These are phyloP conservation scores for Triplophysa siluroides DNA, from an alignment of 2,113 vertebrate species.

Conservation along the genomic window DNA sequence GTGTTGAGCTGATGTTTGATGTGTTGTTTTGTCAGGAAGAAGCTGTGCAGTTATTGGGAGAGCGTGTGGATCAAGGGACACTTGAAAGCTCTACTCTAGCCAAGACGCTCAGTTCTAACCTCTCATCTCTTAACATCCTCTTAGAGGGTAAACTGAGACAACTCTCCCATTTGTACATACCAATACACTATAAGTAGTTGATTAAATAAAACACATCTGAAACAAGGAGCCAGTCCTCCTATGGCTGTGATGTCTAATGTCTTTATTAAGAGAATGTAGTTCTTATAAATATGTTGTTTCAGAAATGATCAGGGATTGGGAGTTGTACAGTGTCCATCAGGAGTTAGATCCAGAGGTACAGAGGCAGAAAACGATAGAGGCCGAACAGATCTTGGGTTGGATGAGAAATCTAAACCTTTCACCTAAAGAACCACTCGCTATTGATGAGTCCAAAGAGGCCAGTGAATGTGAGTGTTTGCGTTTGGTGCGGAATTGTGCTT, in stretches of 20 bases:
- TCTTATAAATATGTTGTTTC: conserved; percentile 21
- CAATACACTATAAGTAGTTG: background rate
- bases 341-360: conserved; percentile 81
- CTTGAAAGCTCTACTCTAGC: conserved; percentile 73
- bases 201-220: background rate
- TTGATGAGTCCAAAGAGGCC: conserved; percentile 78
- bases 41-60: conserved; percentile 69
- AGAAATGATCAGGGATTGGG: conserved; percentile 90
- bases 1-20: background rate
- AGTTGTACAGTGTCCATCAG: conserved; percentile 82
- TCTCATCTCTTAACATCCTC: conserved; percentile 75
- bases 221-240: background rate
- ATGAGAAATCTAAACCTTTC: conserved; percentile 79
- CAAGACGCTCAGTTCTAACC: conserved; percentile 77
- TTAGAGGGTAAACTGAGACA: conserved; percentile 78
- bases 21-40: conserved; percentile 72
- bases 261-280: background rate
- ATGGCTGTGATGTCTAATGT: too few relatives aligned
- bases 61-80: conserved; percentile 76
- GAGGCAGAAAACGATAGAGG: conserved; percentile 67
- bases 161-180: background rate
- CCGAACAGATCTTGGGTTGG: conserved; percentile 78
- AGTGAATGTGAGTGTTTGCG: conserved; percentile 76
- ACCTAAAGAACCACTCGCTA: conserved; percentile 72
- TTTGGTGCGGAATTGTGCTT: background rate